These are phyloP conservation scores for Gerris lacustris DNA, from an alignment of 2,888 invertebrate genomes.

Conservation along the genomic window DNA sequence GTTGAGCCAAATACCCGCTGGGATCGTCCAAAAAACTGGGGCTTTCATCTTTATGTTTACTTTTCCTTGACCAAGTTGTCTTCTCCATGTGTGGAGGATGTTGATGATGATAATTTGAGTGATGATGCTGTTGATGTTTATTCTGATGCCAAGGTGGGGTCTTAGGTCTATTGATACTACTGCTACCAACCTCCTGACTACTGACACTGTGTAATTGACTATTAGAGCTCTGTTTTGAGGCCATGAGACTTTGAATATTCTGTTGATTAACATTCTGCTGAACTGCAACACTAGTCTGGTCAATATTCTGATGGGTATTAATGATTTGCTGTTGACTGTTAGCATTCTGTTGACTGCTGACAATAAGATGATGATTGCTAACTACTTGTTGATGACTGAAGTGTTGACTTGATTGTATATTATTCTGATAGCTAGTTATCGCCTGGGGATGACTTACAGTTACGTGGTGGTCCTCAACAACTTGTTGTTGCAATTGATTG, in stretches of 20 bases:
- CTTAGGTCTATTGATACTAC: conserved; percentile 5
- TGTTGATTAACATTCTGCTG: background rate
- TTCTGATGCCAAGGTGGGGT: conserved; percentile 29
- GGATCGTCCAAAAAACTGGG: conserved; percentile 87
- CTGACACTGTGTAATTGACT: background rate
- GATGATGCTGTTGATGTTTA: conserved; percentile 16
- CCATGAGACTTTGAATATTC: background rate
- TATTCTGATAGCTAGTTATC: background rate
- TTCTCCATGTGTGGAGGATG: conserved; percentile 13
- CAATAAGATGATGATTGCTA: background rate
- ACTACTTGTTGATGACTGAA: background rate
- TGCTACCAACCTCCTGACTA: background rate
- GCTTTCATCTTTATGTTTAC: conserved; percentile 8
- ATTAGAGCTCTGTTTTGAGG: background rate
- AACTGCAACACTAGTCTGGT: background rate
- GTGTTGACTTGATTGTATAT: background rate
- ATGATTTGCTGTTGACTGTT: background rate
- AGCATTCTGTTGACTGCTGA: background rate
- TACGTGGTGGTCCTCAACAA: conserved; percentile 32
- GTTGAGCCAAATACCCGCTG: conserved; percentile 78
- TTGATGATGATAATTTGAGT: conserved; percentile 14
- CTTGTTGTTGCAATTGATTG: conserved; percentile 27
- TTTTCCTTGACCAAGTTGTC: conserved; percentile 12
- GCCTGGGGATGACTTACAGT: conserved; percentile 1
- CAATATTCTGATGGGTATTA: background rate